Conservation (phyloP, 2,797 vertebrate genomes). For the Pristis pectinata region DNA sequence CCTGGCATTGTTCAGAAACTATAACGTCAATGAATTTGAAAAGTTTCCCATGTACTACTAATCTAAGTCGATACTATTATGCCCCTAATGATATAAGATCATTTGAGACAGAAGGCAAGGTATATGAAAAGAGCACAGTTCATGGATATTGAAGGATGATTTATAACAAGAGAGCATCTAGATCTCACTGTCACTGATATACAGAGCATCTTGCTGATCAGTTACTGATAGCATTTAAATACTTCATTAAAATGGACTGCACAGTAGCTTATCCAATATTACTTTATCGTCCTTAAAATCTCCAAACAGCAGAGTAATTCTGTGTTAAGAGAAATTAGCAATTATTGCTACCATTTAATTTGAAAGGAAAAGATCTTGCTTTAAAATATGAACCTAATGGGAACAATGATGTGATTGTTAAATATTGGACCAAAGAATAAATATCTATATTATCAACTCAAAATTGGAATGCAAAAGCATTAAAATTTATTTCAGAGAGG, state of each 20-base stretch:
- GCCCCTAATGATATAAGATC: neutral
- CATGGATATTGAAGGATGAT: neutral
- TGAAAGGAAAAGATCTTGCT: neutral
- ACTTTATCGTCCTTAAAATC: neutral
- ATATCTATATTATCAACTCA: slow-evolving; percentile 1
- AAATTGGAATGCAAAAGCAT: slow-evolving; percentile 1
- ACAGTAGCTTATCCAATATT: neutral
- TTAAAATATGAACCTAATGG: neutral
- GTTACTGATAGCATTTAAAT: neutral
- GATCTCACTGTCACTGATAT: neutral
- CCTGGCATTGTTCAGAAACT: neutral
- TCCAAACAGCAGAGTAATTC: neutral
- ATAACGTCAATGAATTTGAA: neutral
- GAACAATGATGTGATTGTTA: neutral
- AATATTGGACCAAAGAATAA: neutral
- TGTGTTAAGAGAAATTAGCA: neutral
- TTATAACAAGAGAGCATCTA: neutral
- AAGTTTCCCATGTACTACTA: neutral
- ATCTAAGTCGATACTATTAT: neutral
- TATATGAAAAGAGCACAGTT: neutral
- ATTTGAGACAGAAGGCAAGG: neutral
- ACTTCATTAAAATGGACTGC: neutral
- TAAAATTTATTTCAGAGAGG: slow-evolving; percentile 5
- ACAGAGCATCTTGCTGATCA: neutral
- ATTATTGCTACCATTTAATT: neutral